Conservation (phyloP, 2,888 invertebrate species). For the Theodoxus fluviatilis region DNA sequence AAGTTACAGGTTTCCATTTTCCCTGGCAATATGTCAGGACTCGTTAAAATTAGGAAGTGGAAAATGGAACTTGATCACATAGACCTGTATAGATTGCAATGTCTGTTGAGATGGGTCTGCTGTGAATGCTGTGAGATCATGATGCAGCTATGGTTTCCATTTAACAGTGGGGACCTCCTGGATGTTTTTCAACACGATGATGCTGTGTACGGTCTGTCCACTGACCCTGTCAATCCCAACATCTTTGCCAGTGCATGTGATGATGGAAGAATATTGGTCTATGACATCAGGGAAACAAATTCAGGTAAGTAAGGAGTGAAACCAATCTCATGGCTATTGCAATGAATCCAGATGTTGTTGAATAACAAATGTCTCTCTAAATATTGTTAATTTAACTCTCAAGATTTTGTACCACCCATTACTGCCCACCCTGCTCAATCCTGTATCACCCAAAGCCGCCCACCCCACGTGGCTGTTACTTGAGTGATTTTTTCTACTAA, state of each 20-base stretch:
- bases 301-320: slow-evolving; percentile 44
- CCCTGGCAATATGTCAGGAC: no score
- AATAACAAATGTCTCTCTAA: no score
- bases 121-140: neutral
- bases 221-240: slow-evolving; percentile 83
- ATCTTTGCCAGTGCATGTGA: slow-evolving; percentile 90
- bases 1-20: no score
- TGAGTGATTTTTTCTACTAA: no score
- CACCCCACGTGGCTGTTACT: no score
- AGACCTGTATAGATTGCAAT: neutral
- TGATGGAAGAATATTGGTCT: slow-evolving; percentile 86
- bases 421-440: no score
- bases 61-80: no score
- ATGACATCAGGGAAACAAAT: slow-evolving; percentile 76
- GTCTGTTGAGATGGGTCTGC: neutral
- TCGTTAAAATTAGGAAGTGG: no score
- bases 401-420: no score
- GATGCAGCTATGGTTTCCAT: slow-evolving; percentile 12
- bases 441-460: neutral
- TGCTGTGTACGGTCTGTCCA: slow-evolving; percentile 87
- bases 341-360: no score
- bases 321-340: neutral
- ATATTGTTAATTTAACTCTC: no score
- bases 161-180: slow-evolving; percentile 49
- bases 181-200: slow-evolving; percentile 85